Conservation (phyloP, 1,140 invertebrate genomes). For the Babylonia areolata region DNA sequence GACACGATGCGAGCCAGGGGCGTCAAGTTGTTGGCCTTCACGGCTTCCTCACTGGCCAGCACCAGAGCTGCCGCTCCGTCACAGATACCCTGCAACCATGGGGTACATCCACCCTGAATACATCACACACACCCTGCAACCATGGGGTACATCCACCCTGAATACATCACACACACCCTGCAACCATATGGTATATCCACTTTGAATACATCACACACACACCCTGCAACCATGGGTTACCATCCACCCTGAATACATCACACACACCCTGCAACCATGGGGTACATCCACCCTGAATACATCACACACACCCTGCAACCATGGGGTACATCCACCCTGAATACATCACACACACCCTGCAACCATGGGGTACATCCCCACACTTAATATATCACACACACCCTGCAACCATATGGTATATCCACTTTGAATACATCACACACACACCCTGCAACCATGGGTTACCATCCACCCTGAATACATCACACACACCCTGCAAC, state of each 20-base stretch:
- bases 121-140: constrained; percentile 94
- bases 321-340: background rate
- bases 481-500: constrained; percentile 94
- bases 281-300: constrained; percentile 74
- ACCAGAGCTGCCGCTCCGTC: constrained; percentile 96
- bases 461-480: background rate
- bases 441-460: constrained; percentile 84
- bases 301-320: constrained; percentile 92
- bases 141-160: background rate
- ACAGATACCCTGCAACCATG: constrained; percentile 87
- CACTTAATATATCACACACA: too few relatives aligned
- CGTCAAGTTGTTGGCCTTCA: constrained; percentile 86
- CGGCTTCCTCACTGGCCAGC: constrained; percentile 91
- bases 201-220: constrained; percentile 95
- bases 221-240: constrained; percentile 80
- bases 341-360: constrained; percentile 96
- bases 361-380: constrained; percentile 35
- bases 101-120: background rate
- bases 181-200: constrained; percentile 34
- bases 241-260: constrained; percentile 84
- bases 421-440: too few relatives aligned
- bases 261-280: constrained; percentile 86
- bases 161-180: constrained; percentile 97
- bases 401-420: too few relatives aligned
- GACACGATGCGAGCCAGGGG: constrained; percentile 79